Conservation (phyloP, 92 coral and sea anemone species). For the Palythoa caribaeorum region DNA sequence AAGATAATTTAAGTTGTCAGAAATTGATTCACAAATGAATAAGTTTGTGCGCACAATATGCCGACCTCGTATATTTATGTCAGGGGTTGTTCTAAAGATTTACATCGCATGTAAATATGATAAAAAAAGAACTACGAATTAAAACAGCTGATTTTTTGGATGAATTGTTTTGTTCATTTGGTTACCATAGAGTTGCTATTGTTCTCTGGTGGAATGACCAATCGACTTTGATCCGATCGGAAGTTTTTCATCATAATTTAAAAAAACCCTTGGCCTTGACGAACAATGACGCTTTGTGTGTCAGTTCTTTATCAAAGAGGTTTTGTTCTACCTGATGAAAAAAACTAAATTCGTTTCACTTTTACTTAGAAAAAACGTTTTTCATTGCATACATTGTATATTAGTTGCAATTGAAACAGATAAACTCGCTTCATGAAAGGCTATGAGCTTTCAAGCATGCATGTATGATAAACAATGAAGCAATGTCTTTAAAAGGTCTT, state of each 20-base stretch:
- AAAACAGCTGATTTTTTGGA: slow-evolving; percentile 48
- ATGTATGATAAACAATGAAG: slow-evolving; percentile 20
- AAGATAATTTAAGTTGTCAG: not conserved
- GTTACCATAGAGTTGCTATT: slow-evolving; percentile 76
- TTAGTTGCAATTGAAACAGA: not conserved
- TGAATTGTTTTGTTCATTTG: slow-evolving; percentile 67
- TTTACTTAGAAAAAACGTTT: not conserved
- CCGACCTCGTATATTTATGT: slow-evolving; percentile 34
- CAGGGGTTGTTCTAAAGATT: slow-evolving; percentile 5
- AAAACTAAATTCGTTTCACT: slow-evolving; percentile 13
- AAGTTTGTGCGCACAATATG: not conserved
- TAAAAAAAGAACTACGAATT: slow-evolving; percentile 16
- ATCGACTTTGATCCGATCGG: slow-evolving; percentile 44
- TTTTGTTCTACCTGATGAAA: slow-evolving; percentile 7
- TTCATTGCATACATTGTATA: not conserved
- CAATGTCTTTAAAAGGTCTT: not conserved
- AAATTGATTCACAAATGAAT: slow-evolving; percentile 12
- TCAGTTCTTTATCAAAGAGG: slow-evolving; percentile 13
- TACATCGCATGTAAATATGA: slow-evolving; percentile 44
- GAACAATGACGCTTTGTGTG: slow-evolving; percentile 38
- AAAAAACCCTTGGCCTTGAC: slow-evolving; percentile 29
- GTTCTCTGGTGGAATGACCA: slow-evolving; percentile 54
- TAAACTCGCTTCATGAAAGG: not conserved
- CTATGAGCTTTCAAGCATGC: not conserved
- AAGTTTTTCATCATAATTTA: not conserved